Conservation (phyloP, 2,113 vertebrate genomes). For the Anthoscopus minutus region DNA sequence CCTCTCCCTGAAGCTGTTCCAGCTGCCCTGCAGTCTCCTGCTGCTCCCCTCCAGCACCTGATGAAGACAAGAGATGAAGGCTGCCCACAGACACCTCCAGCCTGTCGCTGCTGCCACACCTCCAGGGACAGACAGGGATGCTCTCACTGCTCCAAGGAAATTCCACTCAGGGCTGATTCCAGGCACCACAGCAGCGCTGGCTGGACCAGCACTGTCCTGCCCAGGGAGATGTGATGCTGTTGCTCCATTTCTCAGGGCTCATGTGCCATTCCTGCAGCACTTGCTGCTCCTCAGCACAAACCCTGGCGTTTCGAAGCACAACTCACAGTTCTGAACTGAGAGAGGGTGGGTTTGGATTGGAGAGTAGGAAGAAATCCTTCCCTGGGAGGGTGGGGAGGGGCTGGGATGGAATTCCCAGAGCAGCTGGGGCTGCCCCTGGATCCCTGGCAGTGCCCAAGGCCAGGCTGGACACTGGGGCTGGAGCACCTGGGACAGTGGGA, state of each 20-base stretch:
- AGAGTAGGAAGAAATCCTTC: not conserved
- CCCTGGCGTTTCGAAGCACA: not conserved
- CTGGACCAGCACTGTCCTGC: not conserved
- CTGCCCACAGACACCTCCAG: not conserved
- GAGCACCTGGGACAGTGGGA: not conserved
- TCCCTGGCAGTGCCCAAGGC: not conserved
- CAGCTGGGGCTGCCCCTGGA: not conserved
- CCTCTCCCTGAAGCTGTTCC: not conserved
- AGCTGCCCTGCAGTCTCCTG: not conserved
- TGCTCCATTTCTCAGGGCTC: not conserved
- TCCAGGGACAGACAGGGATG: not conserved
- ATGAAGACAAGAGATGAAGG: not conserved
- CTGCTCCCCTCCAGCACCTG: not conserved
- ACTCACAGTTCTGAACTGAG: not conserved
- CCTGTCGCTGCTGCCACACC: fast-evolving
- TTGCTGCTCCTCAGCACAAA: fast-evolving
- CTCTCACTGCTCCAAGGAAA: not conserved
- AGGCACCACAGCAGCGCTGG: not conserved
- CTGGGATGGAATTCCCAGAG: not conserved
- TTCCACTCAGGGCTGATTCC: fast-evolving
- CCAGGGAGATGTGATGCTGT: not conserved
- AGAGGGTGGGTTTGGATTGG: no score
- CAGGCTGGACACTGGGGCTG: not conserved
- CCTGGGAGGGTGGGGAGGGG: fast-evolving
- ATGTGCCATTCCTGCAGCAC: fast-evolving